Base-by-base conservation (phyloP, 1,140 invertebrate genomes). In the Adelges cooleyi region DNA sequence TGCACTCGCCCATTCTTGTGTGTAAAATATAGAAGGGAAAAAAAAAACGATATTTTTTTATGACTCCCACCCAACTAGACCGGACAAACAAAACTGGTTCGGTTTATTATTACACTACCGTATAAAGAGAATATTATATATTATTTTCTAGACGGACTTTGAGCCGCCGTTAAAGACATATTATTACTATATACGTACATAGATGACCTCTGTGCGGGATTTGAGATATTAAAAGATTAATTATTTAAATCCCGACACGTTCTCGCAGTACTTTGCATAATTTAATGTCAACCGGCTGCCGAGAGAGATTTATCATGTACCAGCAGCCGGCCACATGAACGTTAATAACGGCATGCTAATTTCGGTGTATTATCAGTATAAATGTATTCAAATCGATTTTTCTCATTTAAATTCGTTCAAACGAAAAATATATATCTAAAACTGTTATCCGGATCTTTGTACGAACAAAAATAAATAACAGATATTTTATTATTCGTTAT, bases 31-130 rank as follows among this genome's bases (percentile, higher is more conserved):
- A 40, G 33, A 8, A 18, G 3, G 40, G 38, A 59, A 17, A 59
- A 56, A 13, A 29, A 23, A 40, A 56, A 53, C 23, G 38, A 77
- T 68, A 25, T 59, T 42, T 44, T 56, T 44, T 44, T 44, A 62
- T 22, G 38, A 56, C 56, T 62, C 56, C 56, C 42, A 33, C 56
- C 56, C 42, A 22, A 27, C 42, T 48, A 33, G 53, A 46, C 18
- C 25, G 25, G 56, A 59, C n/a, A 62, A 62, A 62, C 56, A 23
- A 62, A 62, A 62, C 56, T 62, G 56, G 56, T 62, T 62, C 56
- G 56, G 10, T 25, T 23, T 17, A 17, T 27, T 59, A 29, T 11
- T 8, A 11, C 13, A 8, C 25, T 3, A 38, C 5, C 29, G 29
- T 22, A 15, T 15, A 38, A 44, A 5, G 22, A 18, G 38, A 56